Base-by-base conservation (phyloP, 2,797 vertebrate genomes). In the Scyliorhinus canicula region DNA sequence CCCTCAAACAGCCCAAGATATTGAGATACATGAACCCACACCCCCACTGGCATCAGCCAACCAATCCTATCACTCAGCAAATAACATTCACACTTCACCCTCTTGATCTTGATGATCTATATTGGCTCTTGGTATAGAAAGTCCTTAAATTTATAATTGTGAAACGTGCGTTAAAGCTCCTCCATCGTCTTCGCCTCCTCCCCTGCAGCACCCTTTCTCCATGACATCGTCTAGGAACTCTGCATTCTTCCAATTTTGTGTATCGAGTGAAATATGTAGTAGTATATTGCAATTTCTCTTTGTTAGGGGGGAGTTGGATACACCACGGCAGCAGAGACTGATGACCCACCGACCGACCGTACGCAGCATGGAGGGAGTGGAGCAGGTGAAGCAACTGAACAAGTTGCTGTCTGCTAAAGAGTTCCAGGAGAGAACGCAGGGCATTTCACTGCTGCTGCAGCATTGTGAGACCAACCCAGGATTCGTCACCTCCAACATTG, bases 331-430 rank as follows among this genome's bases (percentile, higher is more conserved):
- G n/a, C 47, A 19, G 60, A 35, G 26, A 40, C 16, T 57, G 63
- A 19, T 67, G 12, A 14, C 67, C 14, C 95, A 44, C 9, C 21
- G 44, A 19, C 26, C 74, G 0, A 93, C 31, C 1, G 0, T 95
- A 77, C 55, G 65, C 0, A 52, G 95, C 0, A 0, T 6, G 0
- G 96, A 96, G 82, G 79, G 50, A 77, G 95, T 0, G 0, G 96
- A 97, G 55, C 95, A 95, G 31, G 95, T 97, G 19, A 74, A 67
- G 93, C 96, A 97, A 79, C 95, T 98, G 95, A 96, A 0, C 0
- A 31, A 90, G 16, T 95, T 98, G 77, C 95, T 98, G 95, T 95
- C 95, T 95, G 95, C 96, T 71, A 96, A 96, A 95, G 97, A 97
- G 0, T 96, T 96, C 95, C 95, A 96, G 95, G 82, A 82, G 55